phyloP scores from a whole-genome alignment of 2,113 vertebrate species.

The Pterocles orientalis region DNA sequence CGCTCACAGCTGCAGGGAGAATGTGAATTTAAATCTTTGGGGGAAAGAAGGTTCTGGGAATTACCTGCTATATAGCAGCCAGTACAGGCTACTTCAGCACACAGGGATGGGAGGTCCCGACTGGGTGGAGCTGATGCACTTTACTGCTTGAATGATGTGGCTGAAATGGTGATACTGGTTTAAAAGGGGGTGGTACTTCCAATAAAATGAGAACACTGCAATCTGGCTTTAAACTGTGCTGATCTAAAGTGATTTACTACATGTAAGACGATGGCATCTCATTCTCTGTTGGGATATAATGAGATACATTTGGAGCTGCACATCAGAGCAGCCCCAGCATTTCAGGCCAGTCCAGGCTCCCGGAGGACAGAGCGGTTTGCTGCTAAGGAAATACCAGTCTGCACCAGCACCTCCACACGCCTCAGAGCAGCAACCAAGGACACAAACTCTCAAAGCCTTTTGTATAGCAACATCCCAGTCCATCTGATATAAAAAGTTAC shows the following conservation, averaged over 20 bases:
- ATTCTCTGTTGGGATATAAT: neutral
- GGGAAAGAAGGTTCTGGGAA: neutral
- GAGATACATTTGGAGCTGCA: neutral
- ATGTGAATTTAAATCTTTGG: neutral
- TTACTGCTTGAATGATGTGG: neutral
- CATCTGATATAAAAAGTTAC: neutral
- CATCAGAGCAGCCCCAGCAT: fast-evolving
- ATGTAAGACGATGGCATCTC: fast-evolving
- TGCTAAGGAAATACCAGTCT: neutral
- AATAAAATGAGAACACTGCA: neutral
- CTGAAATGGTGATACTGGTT: neutral
- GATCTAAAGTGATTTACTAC: neutral
- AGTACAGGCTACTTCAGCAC: neutral
- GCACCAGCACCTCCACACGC: neutral
- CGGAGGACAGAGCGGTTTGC: neutral
- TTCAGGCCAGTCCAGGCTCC: neutral
- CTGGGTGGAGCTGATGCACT: neutral
- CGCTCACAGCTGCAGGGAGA: neutral
- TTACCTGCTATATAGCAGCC: neutral
- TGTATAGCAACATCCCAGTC: neutral
- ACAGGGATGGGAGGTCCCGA: neutral
- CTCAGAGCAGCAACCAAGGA: neutral
- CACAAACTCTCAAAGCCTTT: neutral
- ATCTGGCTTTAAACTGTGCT: neutral
- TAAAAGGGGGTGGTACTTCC: neutral